Conservation (phyloP, 2,888 invertebrate genomes). For the Pseudanteris insignis region DNA sequence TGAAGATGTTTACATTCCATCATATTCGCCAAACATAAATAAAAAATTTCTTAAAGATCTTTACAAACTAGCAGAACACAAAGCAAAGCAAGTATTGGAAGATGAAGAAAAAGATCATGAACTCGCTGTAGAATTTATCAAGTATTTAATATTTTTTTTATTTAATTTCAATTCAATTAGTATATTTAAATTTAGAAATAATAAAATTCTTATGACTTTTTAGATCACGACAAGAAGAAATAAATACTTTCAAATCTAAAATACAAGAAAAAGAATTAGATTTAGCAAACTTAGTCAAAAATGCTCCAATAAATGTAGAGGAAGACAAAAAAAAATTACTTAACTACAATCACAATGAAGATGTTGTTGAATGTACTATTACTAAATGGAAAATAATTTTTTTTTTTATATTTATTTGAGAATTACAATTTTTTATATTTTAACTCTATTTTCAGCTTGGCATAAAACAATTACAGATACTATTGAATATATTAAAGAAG, state of each 20-base stretch:
- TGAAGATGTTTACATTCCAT: too few species aligned
- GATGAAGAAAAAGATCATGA: neutral
- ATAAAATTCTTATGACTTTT: too few species aligned
- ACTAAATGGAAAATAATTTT: too few species aligned
- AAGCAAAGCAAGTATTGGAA: too few species aligned
- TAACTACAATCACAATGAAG: constrained; percentile 18
- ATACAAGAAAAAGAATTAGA: constrained; percentile 1
- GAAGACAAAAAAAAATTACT: constrained; percentile 20
- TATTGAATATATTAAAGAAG: constrained; percentile 4
- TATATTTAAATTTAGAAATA: too few species aligned
- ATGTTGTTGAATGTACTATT: constrained; percentile 24
- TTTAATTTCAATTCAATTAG: too few species aligned
- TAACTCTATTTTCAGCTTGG: constrained; percentile 9
- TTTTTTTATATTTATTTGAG: too few species aligned
- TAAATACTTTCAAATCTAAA: neutral
- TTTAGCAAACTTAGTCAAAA: neutral
- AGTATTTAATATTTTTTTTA: constrained; percentile 3
- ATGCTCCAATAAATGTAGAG: constrained; percentile 2
- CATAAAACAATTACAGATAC: neutral
- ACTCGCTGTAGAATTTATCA: constrained; percentile 1
- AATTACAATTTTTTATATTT: too few species aligned
- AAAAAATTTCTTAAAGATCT: too few species aligned
- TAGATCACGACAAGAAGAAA: constrained; percentile 1
- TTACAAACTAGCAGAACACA: too few species aligned
- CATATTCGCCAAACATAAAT: too few species aligned